Evolutionary conservation across 1,140 invertebrate species (phyloP), one percentile per base, ranked within the genome.

Genomic region (Bacillus rossius): DNA sequence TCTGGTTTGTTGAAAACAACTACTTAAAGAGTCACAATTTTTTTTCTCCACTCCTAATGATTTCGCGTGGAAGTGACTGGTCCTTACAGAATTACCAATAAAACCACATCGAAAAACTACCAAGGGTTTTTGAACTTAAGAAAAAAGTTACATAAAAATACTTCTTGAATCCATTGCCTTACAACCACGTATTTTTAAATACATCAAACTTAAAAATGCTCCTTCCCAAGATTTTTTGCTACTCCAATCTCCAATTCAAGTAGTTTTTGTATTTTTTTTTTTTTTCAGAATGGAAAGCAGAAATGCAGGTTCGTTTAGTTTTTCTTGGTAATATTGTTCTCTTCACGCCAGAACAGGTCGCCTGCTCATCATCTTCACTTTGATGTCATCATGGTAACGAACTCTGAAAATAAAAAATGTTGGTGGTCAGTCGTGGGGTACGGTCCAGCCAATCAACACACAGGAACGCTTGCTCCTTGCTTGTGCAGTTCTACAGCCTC

Each of bases 381-480:
- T 85, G 92, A 95, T 85, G 92, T 96, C 92, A 96, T 96, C 92
- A 96, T 96, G 82, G 92, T 96, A 81, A 96, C 92, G 82, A 96
- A 96, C 87, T 96, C 92, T 94, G 87, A 50, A 91, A 87, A 71
- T 77, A 79, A 73, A 70, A 73, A 73, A 57, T 59, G 48, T 47
- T 59, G 49, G 48, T 1, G 43, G 55, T 57, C 55, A 57, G 43
- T 47, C 55, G 45, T 19, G 45, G 40, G 8, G 26, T 42, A 55
- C 2, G 19, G 16, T 26, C 48, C 16, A n/a, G n/a, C 17, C 34
- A 54, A 8, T 17, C 17, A 4, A 16, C 20, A 20, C 49, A 20
- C 49, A 19, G 20, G 8, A 4, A 20, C 5, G 4, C 7, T 20
- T 20, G 26, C n/a, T 51, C 25, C 17, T 23, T 10, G 16, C 25